Evolutionary conservation across 2,797 vertebrate genomes (phyloP), one percentile per base, ranked within the genome.

Genomic region (Erethizon dorsatum): DNA sequence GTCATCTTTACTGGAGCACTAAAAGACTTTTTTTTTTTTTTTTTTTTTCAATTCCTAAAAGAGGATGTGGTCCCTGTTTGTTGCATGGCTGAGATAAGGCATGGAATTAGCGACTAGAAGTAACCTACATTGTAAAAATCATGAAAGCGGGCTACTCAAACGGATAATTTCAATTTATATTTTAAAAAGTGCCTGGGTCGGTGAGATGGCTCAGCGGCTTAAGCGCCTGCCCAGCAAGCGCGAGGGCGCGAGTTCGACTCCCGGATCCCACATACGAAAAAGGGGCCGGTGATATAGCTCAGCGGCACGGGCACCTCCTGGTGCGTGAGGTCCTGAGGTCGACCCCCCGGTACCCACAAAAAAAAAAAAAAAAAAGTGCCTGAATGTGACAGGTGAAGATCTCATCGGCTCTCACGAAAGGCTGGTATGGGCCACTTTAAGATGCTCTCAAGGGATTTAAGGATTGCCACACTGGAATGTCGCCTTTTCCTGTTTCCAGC

Each of bases 401-500:
- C 80, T 84, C 59, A 10, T 57, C 22, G 31, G 75, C 73, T 85
- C 59, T 52, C 77, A 92, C 37, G 0, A 24, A 63, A 83, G 65
- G 28, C 7, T 90, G 63, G 57, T 50, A 8, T 9, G 50, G 59
- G 57, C 50, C 1, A 1, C 57, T 54, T 37, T 45, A 41, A 94
- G 83, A 57, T 47, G 67, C 37, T 95, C 33, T 92, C 90, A 75
- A 14, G 22, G 71, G 75, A 95, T 94, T 94, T 94, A 91, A 65
- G 82, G 71, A 84, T 94, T 84, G 84, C 52, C 1, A 1, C 37
- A 0, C 65, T 84, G 91, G 79, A 94, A 89, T 73, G 75, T 59
- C 22, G 45, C 14, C 31, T 26, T 95, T 90, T 96, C 89, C 93
- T 88, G 73, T 95, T 93, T 85, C 57, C 33, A 95, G 45, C 18